phyloP scores from a whole-genome alignment of 2,113 vertebrate species.

The Poeciliopsis turrubarensis region DNA sequence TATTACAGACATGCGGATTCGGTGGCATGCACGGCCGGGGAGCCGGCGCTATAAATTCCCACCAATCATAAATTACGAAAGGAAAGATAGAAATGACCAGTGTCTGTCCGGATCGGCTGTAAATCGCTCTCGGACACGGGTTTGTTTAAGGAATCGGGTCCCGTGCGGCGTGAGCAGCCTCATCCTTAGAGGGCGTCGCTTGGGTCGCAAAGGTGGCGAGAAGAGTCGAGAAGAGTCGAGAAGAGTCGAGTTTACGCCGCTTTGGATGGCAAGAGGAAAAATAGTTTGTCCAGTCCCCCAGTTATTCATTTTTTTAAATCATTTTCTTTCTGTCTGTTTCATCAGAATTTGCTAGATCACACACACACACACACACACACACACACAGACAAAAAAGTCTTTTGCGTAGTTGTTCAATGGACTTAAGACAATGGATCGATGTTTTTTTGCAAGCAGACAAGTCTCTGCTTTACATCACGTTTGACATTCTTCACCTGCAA shows the following conservation, averaged over 20 bases:
- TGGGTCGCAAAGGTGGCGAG: conserved; percentile 20
- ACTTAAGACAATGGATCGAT: no score
- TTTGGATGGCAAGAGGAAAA: conserved; percentile 32
- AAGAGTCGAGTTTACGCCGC: conserved; percentile 54
- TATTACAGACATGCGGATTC: conserved; percentile 77
- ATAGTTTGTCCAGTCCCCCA: conserved; percentile 7
- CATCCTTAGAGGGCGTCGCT: conserved; percentile 43
- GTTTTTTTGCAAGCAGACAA: no score
- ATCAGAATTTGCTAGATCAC: neutral
- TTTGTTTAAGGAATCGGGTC: conserved; percentile 78
- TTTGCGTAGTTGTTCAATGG: no score
- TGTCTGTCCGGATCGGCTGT: conserved; percentile 69
- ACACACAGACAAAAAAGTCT: rapidly evolving
- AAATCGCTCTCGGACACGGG: conserved; percentile 70
- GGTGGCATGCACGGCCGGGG: conserved; percentile 58
- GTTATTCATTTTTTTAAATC: conserved; percentile 8
- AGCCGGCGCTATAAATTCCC: conserved; percentile 71
- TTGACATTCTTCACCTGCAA: no score
- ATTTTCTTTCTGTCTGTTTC: conserved; percentile 1
- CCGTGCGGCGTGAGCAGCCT: conserved; percentile 49
- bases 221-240: conserved; percentile 49
- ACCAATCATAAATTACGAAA: conserved; percentile 77
- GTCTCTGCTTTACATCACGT: no score
- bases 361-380: neutral
- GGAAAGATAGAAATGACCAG: conserved; percentile 73